Percentiles rank a stretch among this genome's conserved stretches.
phyloP scores from a whole-genome alignment of 2,888 invertebrate species.

The Psococerastis gibbosa region DNA sequence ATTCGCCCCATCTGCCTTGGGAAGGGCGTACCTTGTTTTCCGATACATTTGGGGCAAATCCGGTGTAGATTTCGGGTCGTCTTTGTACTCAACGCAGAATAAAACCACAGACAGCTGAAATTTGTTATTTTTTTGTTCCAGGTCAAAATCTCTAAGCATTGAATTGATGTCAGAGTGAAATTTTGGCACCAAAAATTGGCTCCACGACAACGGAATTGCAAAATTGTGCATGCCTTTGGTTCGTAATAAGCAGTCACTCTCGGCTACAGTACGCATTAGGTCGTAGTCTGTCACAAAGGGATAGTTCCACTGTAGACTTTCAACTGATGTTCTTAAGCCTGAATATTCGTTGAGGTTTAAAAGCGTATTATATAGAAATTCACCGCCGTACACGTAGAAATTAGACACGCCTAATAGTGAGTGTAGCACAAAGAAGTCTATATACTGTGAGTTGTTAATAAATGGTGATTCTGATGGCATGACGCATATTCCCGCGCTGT shows the following conservation, averaged over 20 bases:
- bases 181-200: constrained; percentile 43
- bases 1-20: not conserved
- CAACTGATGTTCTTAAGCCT: constrained; percentile 30
- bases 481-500: constrained; percentile 40
- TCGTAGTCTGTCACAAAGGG: constrained; percentile 32
- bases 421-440: constrained; percentile 47
- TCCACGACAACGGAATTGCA: constrained; percentile 34
- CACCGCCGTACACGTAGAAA: constrained; percentile 43
- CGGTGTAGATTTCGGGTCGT: constrained; percentile 19
- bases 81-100: constrained; percentile 24
- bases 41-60: constrained; percentile 20
- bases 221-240: constrained; percentile 33
- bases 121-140: constrained; percentile 29
- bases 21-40: constrained; percentile 18
- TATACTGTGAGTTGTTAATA: constrained; percentile 34
- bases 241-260: constrained; percentile 45
- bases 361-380: constrained; percentile 28
- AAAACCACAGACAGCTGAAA: constrained; percentile 28
- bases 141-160: constrained; percentile 28
- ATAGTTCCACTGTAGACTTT: constrained; percentile 45
- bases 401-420: constrained; percentile 42
- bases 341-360: constrained; percentile 24
- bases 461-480: constrained; percentile 35
- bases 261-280: constrained; percentile 30
- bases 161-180: constrained; percentile 34